Evolutionary conservation across 2,888 invertebrate genomes (phyloP).

Genomic region (Sinodicranocentrus sp.): DNA sequence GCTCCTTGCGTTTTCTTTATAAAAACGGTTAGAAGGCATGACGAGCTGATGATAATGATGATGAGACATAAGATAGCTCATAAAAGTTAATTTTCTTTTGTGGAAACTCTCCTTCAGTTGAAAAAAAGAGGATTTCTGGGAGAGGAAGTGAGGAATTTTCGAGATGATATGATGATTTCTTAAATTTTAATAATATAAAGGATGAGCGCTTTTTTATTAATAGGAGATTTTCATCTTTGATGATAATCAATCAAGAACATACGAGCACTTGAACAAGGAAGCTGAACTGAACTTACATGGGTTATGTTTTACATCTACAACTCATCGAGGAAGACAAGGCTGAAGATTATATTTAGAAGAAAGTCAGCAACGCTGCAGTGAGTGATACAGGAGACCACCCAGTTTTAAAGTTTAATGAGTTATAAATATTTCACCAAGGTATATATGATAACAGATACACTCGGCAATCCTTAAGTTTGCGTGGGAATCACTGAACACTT

Average conservation of each 20-base stretch:
- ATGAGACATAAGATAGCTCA: conserved; percentile 71
- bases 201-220: conserved; percentile 31
- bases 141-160: not conserved
- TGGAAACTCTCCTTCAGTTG: conserved; percentile 4
- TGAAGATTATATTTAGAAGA: not conserved
- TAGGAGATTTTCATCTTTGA: conserved; percentile 44
- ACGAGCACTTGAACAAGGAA: conserved; percentile 33
- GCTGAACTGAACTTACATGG: not conserved
- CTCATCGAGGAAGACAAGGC: conserved; percentile 11
- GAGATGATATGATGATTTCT: not conserved
- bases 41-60: conserved; percentile 45
- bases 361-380: not conserved
- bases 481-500: too few relatives aligned
- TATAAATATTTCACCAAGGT: conserved; percentile 13
- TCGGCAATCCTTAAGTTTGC: too few relatives aligned
- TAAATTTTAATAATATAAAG: conserved; percentile 23
- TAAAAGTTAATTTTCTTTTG: conserved; percentile 59
- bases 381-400: conserved; percentile 2
- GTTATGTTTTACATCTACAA: not conserved
- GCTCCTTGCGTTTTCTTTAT: conserved; percentile 13
- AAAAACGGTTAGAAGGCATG: conserved; percentile 29
- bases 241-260: conserved; percentile 56
- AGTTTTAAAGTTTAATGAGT: conserved; percentile 25
- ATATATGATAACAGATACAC: too few relatives aligned
- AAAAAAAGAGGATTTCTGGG: too few relatives aligned